Base-by-base conservation (phyloP, 2,888 invertebrate genomes). In the Clanis bilineata region DNA sequence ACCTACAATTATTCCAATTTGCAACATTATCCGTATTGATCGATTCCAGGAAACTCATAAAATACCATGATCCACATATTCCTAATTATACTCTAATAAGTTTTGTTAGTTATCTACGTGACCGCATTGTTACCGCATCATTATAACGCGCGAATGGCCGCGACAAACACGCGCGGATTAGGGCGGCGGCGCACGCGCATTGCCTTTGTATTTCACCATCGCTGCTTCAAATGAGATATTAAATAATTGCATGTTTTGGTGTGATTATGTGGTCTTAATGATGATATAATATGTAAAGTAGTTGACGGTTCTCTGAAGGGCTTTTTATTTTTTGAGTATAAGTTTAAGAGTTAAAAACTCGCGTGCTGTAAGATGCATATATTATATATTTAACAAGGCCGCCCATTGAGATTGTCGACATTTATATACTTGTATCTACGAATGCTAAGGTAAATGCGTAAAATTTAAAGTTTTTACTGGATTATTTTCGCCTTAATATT, bases 171-270 rank as follows among this genome's bases (percentile, higher is more conserved):
- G 56, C 38, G 56, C 41, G 59, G 51, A 59, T 56, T 59, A 56
- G 58, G 56, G n/a, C 51, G 51, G 47, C 51, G 51, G 47, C 64
- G 67, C 65, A 57, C 64, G 63, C 67, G 67, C 66, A 56, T 4
- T 44, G 15, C 32, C 56, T 62, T 60, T 62, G 65, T 60, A 28
- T n/a, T n/a, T 10, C 9, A 44, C 43, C 22, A 22, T 23, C 44
- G 51, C 25, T n/a, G 18, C 2, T 23, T 25, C n/a, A 25, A 45
- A 51, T 28, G 3, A 28, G 32, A 51, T 18, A 51, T 28, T 51
- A 51, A 41, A 15, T 41, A 41, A 7, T 41, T 41, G 41, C 6
- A 18, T 18, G 12, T 36, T 36, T 36, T 18, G n/a, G 41, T 18
- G 41, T 41, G 18, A 41, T 41, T 41, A 18, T 41, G 18, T 5